phyloP scores from a whole-genome alignment of 2,113 vertebrate species.

The Mormoops blainvillei region DNA sequence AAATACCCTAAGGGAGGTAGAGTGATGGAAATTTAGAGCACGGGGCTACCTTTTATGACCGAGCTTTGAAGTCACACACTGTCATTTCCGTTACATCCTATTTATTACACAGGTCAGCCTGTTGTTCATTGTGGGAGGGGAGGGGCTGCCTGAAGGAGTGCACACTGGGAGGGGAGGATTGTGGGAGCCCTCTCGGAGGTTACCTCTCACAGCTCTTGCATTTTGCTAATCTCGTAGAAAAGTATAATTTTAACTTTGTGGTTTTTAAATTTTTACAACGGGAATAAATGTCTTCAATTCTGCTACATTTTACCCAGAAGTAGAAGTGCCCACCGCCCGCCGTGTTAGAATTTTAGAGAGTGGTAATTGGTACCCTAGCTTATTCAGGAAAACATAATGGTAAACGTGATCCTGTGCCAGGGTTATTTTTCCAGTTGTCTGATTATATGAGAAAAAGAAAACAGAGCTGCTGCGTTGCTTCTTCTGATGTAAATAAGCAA shows the following conservation, averaged over 20 bases:
- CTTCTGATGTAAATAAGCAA: neutral
- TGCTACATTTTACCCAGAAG: neutral
- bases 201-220: fast-evolving
- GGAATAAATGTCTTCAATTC: neutral
- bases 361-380: neutral
- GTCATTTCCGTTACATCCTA: neutral
- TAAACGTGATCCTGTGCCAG: neutral
- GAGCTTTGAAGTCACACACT: neutral
- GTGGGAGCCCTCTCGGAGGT: neutral
- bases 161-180: neutral
- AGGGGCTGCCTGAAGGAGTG: too few species aligned
- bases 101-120: neutral
- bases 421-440: neutral
- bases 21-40: neutral
- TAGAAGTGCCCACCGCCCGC: neutral
- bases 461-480: neutral
- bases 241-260: neutral
- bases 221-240: neutral
- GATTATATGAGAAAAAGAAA: neutral
- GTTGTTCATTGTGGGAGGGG: too few species aligned
- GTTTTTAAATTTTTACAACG: neutral
- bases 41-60: neutral
- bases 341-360: neutral
- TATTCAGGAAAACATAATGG: neutral
- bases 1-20: neutral